These are phyloP conservation scores for Pavo muticus DNA, from an alignment of 2,113 vertebrate genomes.

Conservation along the genomic window DNA sequence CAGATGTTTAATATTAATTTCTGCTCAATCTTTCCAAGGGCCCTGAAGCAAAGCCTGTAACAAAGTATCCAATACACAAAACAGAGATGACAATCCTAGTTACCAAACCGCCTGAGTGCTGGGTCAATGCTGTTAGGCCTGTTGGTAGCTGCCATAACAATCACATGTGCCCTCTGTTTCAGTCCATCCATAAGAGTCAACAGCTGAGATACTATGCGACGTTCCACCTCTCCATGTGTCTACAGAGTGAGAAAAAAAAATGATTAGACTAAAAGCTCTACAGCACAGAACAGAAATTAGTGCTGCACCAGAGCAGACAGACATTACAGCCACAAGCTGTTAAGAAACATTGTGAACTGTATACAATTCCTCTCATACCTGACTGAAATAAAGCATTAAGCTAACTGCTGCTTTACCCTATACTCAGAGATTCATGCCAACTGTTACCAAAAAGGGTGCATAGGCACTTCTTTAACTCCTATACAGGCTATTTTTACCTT, in stretches of 20 bases:
- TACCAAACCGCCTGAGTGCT: conserved; percentile 95
- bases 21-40: not conserved
- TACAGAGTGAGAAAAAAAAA: conserved; percentile 42
- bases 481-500: conserved; percentile 82
- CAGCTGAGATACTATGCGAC: conserved; percentile 96
- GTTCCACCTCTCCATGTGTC: conserved; percentile 97
- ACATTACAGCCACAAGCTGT: rapidly evolving
- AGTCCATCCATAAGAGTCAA: conserved; percentile 97
- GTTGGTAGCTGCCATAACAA: conserved; percentile 99
- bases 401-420: not conserved
- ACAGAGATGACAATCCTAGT: not conserved
- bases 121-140: conserved; percentile 99
- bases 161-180: conserved; percentile 97
- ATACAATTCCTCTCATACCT: rapidly evolving
- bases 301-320: rapidly evolving
- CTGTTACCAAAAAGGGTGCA: rapidly evolving
- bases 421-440: rapidly evolving
- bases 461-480: conserved; percentile 76
- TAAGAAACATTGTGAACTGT: rapidly evolving
- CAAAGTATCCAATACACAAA: not conserved
- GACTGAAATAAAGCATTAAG: too few species aligned
- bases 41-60: not conserved
- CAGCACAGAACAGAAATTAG: rapidly evolving
- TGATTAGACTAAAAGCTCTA: not conserved
- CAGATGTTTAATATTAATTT: not conserved